Evolutionary conservation across 1,140 invertebrate genomes (phyloP).

Genomic region (Cydia splendana): DNA sequence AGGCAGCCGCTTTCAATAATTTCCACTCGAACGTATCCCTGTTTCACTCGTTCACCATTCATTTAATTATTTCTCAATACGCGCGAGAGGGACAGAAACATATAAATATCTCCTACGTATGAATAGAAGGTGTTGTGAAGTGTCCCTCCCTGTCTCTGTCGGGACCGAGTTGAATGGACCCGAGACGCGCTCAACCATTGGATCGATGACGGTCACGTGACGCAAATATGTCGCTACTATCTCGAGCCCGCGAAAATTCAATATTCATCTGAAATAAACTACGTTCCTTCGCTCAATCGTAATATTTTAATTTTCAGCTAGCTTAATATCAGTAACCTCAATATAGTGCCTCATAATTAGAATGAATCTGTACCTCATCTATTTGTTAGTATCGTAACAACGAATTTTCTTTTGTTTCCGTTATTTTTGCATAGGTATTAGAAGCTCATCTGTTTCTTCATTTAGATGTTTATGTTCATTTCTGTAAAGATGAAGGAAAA

Average conservation of each 20-base stretch:
- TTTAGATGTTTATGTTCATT: no score
- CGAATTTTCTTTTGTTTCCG: background rate
- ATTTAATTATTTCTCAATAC: conserved; percentile 78
- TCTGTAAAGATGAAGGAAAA: no score
- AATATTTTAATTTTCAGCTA: background rate
- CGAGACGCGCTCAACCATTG: conserved; percentile 79
- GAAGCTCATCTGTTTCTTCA: no score
- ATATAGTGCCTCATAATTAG: background rate
- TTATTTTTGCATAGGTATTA: background rate
- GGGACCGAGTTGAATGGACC: conserved; percentile 80
- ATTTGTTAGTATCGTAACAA: background rate
- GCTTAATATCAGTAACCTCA: background rate
- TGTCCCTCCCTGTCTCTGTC: conserved; percentile 74
- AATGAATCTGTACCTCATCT: background rate
- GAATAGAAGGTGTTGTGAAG: conserved; percentile 78
- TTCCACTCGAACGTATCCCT: conserved; percentile 77
- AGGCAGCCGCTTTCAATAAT: conserved; percentile 72
- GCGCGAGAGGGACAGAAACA: conserved; percentile 68
- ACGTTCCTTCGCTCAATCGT: conserved; percentile 1
- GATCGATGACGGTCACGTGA: conserved; percentile 79
- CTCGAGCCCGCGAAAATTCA: conserved; percentile 55
- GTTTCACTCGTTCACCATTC: conserved; percentile 78
- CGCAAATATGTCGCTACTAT: conserved; percentile 63
- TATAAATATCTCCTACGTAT: conserved; percentile 78
- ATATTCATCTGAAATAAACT: conserved; percentile 38